Percentiles rank a stretch among this genome's conserved stretches.
Evolutionary conservation across 2,888 invertebrate genomes (phyloP).

Genomic region (Drosophila emarginata): DNA sequence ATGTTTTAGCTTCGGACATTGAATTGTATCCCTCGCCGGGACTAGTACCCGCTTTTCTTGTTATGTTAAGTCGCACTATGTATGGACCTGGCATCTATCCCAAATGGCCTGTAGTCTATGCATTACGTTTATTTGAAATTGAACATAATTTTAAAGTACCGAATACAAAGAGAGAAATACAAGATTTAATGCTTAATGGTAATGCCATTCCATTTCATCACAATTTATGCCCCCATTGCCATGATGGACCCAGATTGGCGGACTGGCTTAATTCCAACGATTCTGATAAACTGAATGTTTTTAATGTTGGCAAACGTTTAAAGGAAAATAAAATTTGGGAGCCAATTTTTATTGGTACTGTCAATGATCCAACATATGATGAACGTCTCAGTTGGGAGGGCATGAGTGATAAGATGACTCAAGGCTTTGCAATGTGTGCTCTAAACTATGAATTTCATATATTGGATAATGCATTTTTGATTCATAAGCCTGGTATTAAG

Average conservation of each 20-base stretch:
- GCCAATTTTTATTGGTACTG: constrained; percentile 94
- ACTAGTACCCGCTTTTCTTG: constrained; percentile 88
- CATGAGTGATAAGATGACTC: constrained; percentile 83
- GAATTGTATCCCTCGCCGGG: constrained; percentile 92
- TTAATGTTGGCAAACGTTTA: constrained; percentile 89
- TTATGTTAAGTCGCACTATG: constrained; percentile 86
- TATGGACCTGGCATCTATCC: background rate
- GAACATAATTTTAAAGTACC: constrained; percentile 41
- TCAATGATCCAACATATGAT: constrained; percentile 91
- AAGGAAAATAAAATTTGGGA: constrained; percentile 90
- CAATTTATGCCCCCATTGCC: constrained; percentile 52
- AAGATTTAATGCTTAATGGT: constrained; percentile 29
- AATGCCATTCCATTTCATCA: constrained; percentile 53
- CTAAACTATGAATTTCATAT: constrained; percentile 94
- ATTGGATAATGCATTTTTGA: constrained; percentile 92
- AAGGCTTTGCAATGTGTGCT: constrained; percentile 87
- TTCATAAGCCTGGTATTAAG: constrained; percentile 95
- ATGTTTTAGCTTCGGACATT: constrained; percentile 91
- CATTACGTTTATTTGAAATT: constrained; percentile 63
- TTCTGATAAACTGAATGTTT: constrained; percentile 74
- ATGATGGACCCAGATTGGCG: constrained; percentile 80
- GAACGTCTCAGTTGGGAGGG: constrained; percentile 96
- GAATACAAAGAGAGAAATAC: constrained; percentile 57
- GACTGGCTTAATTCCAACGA: constrained; percentile 51
- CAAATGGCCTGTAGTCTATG: constrained; percentile 46